Evolutionary conservation across 1,140 invertebrate genomes (phyloP).

Genomic region (Drosophila nikananu): DNA sequence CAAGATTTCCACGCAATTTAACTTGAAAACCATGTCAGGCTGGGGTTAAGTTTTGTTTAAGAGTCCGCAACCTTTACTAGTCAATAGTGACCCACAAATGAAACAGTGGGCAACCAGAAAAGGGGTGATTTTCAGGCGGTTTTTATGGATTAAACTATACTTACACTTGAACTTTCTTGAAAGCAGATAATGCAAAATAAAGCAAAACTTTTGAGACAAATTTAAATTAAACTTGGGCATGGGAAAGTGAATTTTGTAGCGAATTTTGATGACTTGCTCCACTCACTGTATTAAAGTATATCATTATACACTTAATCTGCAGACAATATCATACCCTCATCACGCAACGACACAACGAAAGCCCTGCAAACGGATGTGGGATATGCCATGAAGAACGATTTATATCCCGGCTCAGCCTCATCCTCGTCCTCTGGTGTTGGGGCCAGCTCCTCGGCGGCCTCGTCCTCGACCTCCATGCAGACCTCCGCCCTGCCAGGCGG

Average conservation of each 20-base stretch:
- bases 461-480: conserved; percentile 76
- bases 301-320: conserved; percentile 13
- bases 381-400: conserved; percentile 79
- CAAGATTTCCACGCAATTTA: conserved; percentile 84
- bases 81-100: conserved; percentile 37
- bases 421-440: conserved; percentile 54
- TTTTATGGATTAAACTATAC: background rate
- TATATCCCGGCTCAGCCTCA: conserved; percentile 65
- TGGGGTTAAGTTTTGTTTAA: conserved; percentile 58
- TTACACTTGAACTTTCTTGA: background rate
- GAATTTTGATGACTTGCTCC: background rate
- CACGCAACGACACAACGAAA: conserved; percentile 82
- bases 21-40: conserved; percentile 75
- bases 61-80: conserved; percentile 39
- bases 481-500: conserved; percentile 62
- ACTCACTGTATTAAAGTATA: conserved; percentile 10
- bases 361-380: conserved; percentile 79
- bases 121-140: background rate
- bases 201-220: too few species aligned
- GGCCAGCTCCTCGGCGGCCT: conserved; percentile 56
- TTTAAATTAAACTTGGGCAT: too few species aligned
- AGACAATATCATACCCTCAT: conserved; percentile 81
- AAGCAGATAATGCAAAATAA: too few species aligned
- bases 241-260: too few species aligned
- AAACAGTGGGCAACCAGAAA: conserved; percentile 5